Conservation (phyloP, 2,888 invertebrate genomes). For the Lumbricus terrestris region DNA sequence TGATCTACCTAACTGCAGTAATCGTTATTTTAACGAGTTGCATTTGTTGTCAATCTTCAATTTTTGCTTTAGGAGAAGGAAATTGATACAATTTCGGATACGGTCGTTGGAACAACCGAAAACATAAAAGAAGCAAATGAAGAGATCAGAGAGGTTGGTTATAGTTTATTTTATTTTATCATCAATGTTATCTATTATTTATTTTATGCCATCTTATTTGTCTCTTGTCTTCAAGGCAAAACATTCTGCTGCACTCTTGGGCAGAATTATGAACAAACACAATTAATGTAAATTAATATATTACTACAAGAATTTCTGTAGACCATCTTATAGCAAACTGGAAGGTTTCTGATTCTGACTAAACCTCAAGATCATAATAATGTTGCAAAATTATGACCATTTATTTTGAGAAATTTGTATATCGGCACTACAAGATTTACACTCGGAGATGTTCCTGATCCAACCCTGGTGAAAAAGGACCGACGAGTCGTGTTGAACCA, state of each 20-base stretch:
- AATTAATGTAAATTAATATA: too few relatives aligned
- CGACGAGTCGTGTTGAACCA: too few relatives aligned
- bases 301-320: neutral
- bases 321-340: neutral
- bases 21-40: neutral
- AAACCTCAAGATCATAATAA: neutral
- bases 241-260: neutral
- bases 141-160: constrained; percentile 78
- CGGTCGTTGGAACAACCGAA: constrained; percentile 87
- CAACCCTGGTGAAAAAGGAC: too few relatives aligned
- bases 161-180: neutral
- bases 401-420: too few relatives aligned
- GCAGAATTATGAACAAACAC: neutral
- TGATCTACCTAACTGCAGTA: neutral
- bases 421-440: too few relatives aligned
- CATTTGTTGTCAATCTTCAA: neutral
- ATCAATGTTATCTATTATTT: neutral
- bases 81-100: constrained; percentile 83
- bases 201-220: neutral
- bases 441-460: too few relatives aligned
- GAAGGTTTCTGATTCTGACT: neutral
- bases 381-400: neutral
- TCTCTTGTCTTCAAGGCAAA: neutral
- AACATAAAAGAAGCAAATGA: constrained; percentile 95
- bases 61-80: constrained; percentile 70